Conservation (phyloP, 2,113 vertebrate species). For the Larimichthys polyactis region DNA sequence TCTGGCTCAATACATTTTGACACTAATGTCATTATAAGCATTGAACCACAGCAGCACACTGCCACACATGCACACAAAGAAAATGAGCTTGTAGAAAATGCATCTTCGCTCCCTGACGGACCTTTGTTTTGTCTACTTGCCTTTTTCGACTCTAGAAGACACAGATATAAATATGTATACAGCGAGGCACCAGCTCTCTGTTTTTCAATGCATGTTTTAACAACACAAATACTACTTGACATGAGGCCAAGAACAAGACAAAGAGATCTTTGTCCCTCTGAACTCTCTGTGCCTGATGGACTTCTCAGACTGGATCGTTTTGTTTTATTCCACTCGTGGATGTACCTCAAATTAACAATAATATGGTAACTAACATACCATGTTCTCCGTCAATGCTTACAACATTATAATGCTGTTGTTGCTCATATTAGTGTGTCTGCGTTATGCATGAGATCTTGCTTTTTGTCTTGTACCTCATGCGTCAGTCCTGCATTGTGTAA, state of each 20-base stretch:
- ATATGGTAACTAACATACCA: neutral
- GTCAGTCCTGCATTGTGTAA: neutral
- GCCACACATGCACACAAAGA: neutral
- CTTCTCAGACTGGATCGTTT: neutral
- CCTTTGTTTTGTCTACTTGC: conserved; percentile 36
- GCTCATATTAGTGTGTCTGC: conserved; percentile 11
- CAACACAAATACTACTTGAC: conserved; percentile 4
- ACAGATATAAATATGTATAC: conserved; percentile 47
- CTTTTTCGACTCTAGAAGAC: conserved; percentile 29
- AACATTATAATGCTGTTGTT: neutral
- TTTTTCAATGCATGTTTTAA: conserved; percentile 29
- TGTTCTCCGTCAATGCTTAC: neutral
- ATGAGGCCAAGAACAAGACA: conserved; percentile 24
- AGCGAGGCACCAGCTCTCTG: conserved; percentile 7
- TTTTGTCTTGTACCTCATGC: neutral
- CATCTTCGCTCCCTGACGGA: conserved; percentile 1
- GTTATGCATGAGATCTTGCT: conserved; percentile 27
- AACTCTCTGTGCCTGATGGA: neutral
- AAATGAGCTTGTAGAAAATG: neutral
- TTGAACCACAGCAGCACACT: neutral
- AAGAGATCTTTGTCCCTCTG: conserved; percentile 15
- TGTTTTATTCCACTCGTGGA: neutral
- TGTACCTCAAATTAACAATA: neutral
- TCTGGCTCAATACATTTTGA: conserved; percentile 7
- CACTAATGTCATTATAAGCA: conserved; percentile 2